Base-by-base conservation (phyloP, 2,797 vertebrate species). In the Protosalanx chinensis region DNA sequence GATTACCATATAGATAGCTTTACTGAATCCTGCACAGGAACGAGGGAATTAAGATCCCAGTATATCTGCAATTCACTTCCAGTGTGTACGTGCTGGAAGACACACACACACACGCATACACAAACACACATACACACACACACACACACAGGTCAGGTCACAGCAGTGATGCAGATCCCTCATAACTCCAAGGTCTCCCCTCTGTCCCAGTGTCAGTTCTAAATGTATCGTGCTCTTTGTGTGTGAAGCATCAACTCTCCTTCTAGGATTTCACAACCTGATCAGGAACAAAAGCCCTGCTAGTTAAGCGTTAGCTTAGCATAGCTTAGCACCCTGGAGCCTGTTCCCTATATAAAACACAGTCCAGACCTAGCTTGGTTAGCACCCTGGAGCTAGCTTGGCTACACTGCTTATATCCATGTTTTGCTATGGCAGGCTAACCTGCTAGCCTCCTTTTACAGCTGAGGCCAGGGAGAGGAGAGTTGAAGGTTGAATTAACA, bases 1-100 rank as follows among this genome's bases (percentile, higher is more conserved):
- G 77, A 81, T 83, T 84, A 81, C 73, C 79, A 84, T 81, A 82
- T 83, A 86, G 82, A 83, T 80, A 81, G 79, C 58, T 80, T 82
- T 82, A 76, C 68, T 72, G 74, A 71, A 73, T 75, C 57, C 37
- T 73, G 61, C 53, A 67, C 75, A 82, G 76, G 72, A 75, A 74
- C 72, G 59, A 68, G 49, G 72, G 73, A 76, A 76, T 79, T 81
- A 80, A 68, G 71, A 56, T 57, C 23, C 62, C 23, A 68, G 73
- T 66, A 72, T 33, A 72, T 35, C 41, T 35, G 57, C 66, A 65
- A 74, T 68, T 74, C 67, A 70, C 74, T 63, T 46, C 62, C 23
- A 73, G 23, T 41, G 58, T 27, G 30, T 23, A 70, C 37, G 46
- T 29, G 59, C n/a, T 33, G 16, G n/a, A 10, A 64, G 15, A 53